phyloP scores from a whole-genome alignment of 2,888 invertebrate genomes.

The Eupithecia inturbata region DNA sequence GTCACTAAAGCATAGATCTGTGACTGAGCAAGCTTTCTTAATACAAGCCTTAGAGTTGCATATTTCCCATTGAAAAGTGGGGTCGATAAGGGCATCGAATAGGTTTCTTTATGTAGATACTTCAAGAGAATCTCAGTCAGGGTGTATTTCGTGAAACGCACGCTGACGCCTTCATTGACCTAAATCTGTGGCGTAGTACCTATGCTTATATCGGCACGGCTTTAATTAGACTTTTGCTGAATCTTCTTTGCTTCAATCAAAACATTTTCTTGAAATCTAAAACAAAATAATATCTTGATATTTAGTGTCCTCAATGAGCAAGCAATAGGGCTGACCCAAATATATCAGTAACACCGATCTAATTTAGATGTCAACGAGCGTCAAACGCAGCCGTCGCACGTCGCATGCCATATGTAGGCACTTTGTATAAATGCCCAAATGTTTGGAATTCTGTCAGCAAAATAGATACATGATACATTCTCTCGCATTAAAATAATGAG shows the following conservation, averaged over 20 bases:
- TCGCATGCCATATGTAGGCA: slow-evolving; percentile 23
- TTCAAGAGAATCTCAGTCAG: background rate
- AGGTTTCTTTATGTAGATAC: background rate
- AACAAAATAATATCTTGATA: slow-evolving; percentile 1
- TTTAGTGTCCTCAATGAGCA: slow-evolving; percentile 13
- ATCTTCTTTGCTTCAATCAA: background rate
- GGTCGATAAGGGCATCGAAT: background rate
- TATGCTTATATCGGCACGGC: no score
- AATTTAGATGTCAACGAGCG: slow-evolving; percentile 29
- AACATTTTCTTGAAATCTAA: background rate
- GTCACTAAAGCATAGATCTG: no score
- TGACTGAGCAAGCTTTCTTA: no score
- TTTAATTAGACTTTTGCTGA: background rate
- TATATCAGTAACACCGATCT: slow-evolving; percentile 33
- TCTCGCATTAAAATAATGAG: slow-evolving; percentile 31
- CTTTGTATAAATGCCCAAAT: slow-evolving; percentile 21
- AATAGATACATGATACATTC: slow-evolving; percentile 22
- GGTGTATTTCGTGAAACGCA: no score
- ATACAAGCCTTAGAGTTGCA: no score
- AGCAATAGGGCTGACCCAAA: slow-evolving; percentile 24
- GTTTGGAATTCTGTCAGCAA: slow-evolving; percentile 24
- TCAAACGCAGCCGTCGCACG: slow-evolving; percentile 26
- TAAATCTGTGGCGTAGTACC: no score
- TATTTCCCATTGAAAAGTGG: background rate
- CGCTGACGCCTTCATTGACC: no score